phyloP scores from a whole-genome alignment of 1,140 invertebrate genomes.

The Drosophila gunungcola region DNA sequence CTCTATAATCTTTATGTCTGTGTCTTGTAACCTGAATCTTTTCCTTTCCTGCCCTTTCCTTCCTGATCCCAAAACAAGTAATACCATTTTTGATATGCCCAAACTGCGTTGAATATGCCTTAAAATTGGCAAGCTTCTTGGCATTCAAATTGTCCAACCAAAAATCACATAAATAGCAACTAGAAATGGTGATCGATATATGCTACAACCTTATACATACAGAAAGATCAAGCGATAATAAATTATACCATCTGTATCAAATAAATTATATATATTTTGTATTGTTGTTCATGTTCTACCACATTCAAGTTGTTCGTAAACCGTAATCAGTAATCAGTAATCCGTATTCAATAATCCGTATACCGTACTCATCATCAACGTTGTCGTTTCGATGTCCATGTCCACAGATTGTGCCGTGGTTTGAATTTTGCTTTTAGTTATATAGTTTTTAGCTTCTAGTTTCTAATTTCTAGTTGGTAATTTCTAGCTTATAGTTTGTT shows the following conservation, averaged over 20 bases:
- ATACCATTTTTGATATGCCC: constrained; percentile 6
- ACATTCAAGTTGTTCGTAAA: constrained; percentile 69
- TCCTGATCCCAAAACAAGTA: neutral
- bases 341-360: constrained; percentile 47
- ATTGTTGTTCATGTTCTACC: constrained; percentile 75
- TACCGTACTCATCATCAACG: constrained; percentile 68
- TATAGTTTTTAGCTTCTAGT: constrained; percentile 57
- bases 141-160: constrained; percentile 65
- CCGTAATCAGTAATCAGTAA: constrained; percentile 58
- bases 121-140: constrained; percentile 78
- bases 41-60: neutral
- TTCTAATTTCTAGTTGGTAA: constrained; percentile 55
- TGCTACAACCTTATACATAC: constrained; percentile 34
- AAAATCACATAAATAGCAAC: constrained; percentile 28
- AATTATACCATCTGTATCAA: constrained; percentile 42
- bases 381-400: constrained; percentile 75
- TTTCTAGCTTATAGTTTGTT: constrained; percentile 62
- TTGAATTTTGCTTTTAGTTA: constrained; percentile 55
- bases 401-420: constrained; percentile 57
- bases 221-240: constrained; percentile 25
- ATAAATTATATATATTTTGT: constrained; percentile 61
- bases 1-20: neutral
- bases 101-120: constrained; percentile 58
- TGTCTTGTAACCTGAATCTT: neutral
- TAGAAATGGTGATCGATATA: constrained; percentile 32